A percentile compares a stretch with the other conserved stretches of the same genome.
phyloP scores from a whole-genome alignment of 2,888 invertebrate species.

The Orthosia gothica region DNA sequence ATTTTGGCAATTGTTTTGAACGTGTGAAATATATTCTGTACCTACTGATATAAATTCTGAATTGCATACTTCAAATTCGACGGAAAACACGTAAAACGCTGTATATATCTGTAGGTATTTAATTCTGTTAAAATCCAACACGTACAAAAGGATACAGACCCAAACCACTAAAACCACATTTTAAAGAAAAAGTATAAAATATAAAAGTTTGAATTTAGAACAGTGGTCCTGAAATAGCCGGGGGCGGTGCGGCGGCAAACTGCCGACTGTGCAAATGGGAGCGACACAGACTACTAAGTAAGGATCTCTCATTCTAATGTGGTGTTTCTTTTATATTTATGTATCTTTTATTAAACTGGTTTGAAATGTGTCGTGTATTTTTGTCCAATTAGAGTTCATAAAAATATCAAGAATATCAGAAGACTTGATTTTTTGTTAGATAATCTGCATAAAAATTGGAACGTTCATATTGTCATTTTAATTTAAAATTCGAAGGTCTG shows the following conservation, averaged over 20 bases:
- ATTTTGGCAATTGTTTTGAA: conserved; percentile 53
- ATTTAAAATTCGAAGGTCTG: too few species aligned
- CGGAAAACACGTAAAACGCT: background rate
- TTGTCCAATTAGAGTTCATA: background rate
- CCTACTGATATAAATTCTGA: background rate
- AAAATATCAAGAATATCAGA: too few species aligned
- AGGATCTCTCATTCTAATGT: conserved; percentile 31
- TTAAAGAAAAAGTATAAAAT: conserved; percentile 45
- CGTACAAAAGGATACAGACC: conserved; percentile 9
- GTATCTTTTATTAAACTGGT: background rate
- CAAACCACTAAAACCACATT: conserved; percentile 37
- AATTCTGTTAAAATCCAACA: conserved; percentile 24
- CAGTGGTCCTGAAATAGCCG: conserved; percentile 52
- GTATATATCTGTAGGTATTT: background rate
- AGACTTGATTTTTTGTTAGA: background rate
- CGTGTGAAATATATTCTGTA: conserved; percentile 9
- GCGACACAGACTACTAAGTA: conserved; percentile 44
- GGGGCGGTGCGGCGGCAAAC: conserved; percentile 52
- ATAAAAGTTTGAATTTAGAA: conserved; percentile 63
- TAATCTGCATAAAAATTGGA: background rate
- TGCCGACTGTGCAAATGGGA: conserved; percentile 49
- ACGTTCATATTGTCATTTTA: too few species aligned
- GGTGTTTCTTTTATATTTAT: conserved; percentile 9
- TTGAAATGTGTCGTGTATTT: background rate
- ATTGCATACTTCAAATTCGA: background rate